Evolutionary conservation across 2,888 invertebrate genomes (phyloP), one percentile per base, ranked within the genome.

Genomic region (Lepidochitona cinerea): DNA sequence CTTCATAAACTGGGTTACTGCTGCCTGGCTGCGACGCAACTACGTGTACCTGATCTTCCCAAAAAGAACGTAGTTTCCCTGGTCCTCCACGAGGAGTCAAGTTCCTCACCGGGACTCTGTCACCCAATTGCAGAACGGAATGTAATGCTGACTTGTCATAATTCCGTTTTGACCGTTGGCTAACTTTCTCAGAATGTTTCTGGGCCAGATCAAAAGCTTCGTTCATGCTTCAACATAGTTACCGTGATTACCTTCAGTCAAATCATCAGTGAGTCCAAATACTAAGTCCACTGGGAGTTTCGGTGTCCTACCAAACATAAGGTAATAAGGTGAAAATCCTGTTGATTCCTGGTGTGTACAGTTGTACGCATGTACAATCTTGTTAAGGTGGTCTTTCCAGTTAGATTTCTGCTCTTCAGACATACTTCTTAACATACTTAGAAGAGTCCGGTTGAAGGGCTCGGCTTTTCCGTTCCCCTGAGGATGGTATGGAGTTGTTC

Each of bases 31-130:
- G n/a, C n/a, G n/a, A n/a, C n/a, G n/a, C n/a, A n/a, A n/a, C n/a
- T n/a, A n/a, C n/a, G n/a, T n/a, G n/a, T n/a, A n/a, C n/a, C n/a
- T n/a, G n/a, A n/a, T n/a, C n/a, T 37, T 54, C 70, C 70, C 54
- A 54, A 54, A 54, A 32, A 18, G 70, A 70, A 7, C 70, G 12
- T 29, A 70, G 7, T 29, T 70, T 70, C 32, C 70, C 53, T n/a
- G 36, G 53, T 18, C 70, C 70, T 33, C 54, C 70, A 23, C 70
- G 35, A 32, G 35, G 37, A 23, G 2, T 12, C n/a, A 59, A 26
- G 37, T 70, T 70, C 29, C 70, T 35, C 18, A 70, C 37, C 9
- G 64, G 59, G 23, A 70, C 70, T 5, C 64, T 12, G 37, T 64
- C 64, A 64, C 70, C 70, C 5, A 18, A 26, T n/a, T 41, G 14